These are phyloP conservation scores for Gymnoscelis rufifasciata DNA, from an alignment of 2,888 invertebrate genomes.

Conservation along the genomic window DNA sequence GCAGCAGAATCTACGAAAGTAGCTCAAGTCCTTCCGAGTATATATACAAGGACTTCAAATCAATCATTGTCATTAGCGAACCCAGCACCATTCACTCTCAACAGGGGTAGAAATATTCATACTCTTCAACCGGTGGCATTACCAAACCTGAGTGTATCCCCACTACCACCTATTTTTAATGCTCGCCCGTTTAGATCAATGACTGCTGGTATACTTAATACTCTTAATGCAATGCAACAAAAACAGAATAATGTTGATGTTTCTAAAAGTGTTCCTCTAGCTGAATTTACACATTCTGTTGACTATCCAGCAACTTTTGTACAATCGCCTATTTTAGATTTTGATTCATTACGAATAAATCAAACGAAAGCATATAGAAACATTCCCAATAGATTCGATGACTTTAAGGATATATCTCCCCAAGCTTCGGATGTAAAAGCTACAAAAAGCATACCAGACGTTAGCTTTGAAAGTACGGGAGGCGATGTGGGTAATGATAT, in stretches of 20 bases:
- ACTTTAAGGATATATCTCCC: conserved; percentile 72
- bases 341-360: conserved; percentile 58
- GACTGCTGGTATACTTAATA: conserved; percentile 44
- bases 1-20: conserved; percentile 67
- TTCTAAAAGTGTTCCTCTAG: conserved; percentile 82
- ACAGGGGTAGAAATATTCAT: conserved; percentile 70
- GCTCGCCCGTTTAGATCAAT: conserved; percentile 76
- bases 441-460: conserved; percentile 59
- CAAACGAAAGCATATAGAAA: conserved; percentile 63
- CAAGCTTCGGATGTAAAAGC: conserved; percentile 70
- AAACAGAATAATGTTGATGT: conserved; percentile 69
- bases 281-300: conserved; percentile 83
- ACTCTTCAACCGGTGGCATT: conserved; percentile 80
- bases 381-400: conserved; percentile 62
- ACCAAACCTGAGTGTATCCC: conserved; percentile 81
- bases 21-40: conserved; percentile 57
- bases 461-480: conserved; percentile 69
- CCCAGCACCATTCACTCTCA: conserved; percentile 66
- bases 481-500: conserved; percentile 56
- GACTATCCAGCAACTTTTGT: conserved; percentile 85
- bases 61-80: conserved; percentile 59
- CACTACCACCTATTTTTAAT: conserved; percentile 81
- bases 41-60: conserved; percentile 42
- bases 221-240: conserved; percentile 53
- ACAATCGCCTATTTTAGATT: conserved; percentile 83